Evolutionary conservation across 2,888 invertebrate species (phyloP).

Genomic region (Drosophila setosimentum): DNA sequence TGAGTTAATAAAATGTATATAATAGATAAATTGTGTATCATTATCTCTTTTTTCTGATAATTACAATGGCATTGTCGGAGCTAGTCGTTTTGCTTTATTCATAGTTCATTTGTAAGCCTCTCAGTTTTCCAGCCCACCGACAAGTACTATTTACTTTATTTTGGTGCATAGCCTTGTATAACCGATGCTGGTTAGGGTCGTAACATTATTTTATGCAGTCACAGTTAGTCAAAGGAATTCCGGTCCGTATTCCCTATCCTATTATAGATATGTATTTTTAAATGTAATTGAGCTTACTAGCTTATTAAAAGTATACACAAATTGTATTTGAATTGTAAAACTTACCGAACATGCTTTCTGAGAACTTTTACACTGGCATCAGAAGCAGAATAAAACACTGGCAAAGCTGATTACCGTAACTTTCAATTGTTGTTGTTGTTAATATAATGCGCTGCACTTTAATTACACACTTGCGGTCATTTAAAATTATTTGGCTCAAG

Average conservation of each 20-base stretch:
- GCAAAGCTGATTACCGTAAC: slow-evolving; percentile 62
- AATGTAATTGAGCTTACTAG: slow-evolving; percentile 5
- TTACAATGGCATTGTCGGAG: background rate
- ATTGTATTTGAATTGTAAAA: slow-evolving; percentile 11
- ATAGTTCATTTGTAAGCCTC: background rate
- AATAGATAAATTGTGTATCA: background rate
- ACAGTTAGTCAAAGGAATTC: background rate
- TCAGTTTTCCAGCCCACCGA: background rate
- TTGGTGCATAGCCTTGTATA: background rate
- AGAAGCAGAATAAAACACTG: slow-evolving; percentile 29
- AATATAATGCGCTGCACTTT: slow-evolving; percentile 73
- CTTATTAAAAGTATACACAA: slow-evolving; percentile 7
- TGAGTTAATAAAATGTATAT: background rate
- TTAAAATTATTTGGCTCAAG: slow-evolving; percentile 76
- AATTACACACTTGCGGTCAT: slow-evolving; percentile 80
- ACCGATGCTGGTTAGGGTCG: background rate
- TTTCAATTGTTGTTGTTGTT: slow-evolving; percentile 51
- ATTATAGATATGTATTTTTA: background rate
- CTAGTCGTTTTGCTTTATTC: background rate
- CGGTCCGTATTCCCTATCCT: background rate
- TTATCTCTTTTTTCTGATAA: background rate
- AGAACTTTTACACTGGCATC: background rate
- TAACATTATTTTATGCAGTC: background rate
- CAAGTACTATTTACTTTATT: background rate
- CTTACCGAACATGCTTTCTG: slow-evolving; percentile 1